Percentiles rank a stretch among this genome's conserved stretches.
Evolutionary conservation across 2,888 invertebrate genomes (phyloP).

Genomic region (Acanthosepion pharaonis): DNA sequence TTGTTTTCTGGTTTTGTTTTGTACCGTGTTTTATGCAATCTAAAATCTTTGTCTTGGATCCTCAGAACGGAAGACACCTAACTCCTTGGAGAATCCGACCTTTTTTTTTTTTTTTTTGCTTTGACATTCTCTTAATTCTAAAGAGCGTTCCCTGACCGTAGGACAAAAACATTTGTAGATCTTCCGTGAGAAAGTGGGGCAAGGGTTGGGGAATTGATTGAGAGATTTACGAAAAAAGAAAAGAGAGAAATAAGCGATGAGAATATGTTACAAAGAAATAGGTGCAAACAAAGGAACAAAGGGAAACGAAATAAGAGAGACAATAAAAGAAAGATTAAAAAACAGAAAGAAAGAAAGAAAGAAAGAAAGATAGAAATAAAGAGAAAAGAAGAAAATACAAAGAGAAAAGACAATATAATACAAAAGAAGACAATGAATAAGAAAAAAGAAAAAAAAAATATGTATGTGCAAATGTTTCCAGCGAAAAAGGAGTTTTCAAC

Average conservation of each 20-base stretch:
- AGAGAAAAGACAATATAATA: too few relatives aligned
- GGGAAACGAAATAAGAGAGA: too few relatives aligned
- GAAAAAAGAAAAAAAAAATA: too few relatives aligned
- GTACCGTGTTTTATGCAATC: neutral
- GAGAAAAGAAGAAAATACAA: too few relatives aligned
- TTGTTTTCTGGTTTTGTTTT: neutral
- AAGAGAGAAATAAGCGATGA: neutral
- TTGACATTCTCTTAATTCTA: neutral
- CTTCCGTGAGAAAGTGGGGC: neutral
- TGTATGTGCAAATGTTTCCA: too few relatives aligned
- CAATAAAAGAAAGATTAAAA: too few relatives aligned
- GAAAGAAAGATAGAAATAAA: too few relatives aligned
- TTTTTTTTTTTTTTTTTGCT: neutral
- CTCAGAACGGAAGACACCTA: neutral
- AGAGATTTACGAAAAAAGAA: neutral
- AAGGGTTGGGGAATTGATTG: neutral
- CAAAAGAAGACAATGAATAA: too few relatives aligned
- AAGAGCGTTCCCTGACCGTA: neutral
- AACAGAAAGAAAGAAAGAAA: too few relatives aligned
- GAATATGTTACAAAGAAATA: too few relatives aligned
- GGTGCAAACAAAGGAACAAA: too few relatives aligned
- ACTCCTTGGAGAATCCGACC: neutral
- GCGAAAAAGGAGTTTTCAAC: too few relatives aligned
- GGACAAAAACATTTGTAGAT: slow-evolving; percentile 22
- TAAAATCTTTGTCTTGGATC: neutral